phyloP scores from a whole-genome alignment of 1,140 invertebrate species.

The Oryzaephilus surinamensis region DNA sequence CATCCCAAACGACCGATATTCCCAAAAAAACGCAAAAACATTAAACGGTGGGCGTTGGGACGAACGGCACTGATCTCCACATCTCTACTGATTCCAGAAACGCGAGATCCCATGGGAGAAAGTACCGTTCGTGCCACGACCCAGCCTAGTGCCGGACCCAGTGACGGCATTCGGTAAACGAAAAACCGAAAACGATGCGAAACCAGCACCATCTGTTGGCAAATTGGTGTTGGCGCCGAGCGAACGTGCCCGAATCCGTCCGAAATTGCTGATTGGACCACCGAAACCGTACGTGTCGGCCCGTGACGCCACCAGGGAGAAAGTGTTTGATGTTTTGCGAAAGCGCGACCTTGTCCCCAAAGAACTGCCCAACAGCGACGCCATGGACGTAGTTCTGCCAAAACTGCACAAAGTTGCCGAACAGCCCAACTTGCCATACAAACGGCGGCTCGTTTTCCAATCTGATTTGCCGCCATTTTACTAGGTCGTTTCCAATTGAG shows the following conservation, averaged over 20 bases:
- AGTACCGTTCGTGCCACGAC: constrained; percentile 69
- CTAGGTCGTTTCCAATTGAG: constrained; percentile 9
- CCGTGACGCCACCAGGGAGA: constrained; percentile 47
- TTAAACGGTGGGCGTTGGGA: constrained; percentile 13
- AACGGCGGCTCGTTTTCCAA: constrained; percentile 22
- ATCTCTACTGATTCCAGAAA: constrained; percentile 50
- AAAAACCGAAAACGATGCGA: constrained; percentile 30
- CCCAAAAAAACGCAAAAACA: constrained; percentile 6
- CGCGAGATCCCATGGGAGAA: constrained; percentile 71
- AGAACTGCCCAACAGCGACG: constrained; percentile 36
- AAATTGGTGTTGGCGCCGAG: constrained; percentile 30
- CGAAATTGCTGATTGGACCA: constrained; percentile 43
- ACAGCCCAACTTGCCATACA: constrained; percentile 31
- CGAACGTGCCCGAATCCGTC: constrained; percentile 43
- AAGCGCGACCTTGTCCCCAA: too few relatives aligned
- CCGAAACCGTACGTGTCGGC: constrained; percentile 51
- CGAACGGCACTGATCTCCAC: constrained; percentile 31
- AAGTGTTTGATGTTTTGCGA: constrained; percentile 42
- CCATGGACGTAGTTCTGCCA: constrained; percentile 49
- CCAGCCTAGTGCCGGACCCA: constrained; percentile 67
- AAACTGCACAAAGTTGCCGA: constrained; percentile 41
- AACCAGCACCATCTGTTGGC: constrained; percentile 11
- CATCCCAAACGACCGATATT: not conserved
- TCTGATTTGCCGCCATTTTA: constrained; percentile 25
- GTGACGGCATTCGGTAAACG: constrained; percentile 66